A percentile compares a stretch with the other conserved stretches of the same genome.
phyloP scores from a whole-genome alignment of 2,888 invertebrate genomes.

The Dolomedes plantarius region DNA sequence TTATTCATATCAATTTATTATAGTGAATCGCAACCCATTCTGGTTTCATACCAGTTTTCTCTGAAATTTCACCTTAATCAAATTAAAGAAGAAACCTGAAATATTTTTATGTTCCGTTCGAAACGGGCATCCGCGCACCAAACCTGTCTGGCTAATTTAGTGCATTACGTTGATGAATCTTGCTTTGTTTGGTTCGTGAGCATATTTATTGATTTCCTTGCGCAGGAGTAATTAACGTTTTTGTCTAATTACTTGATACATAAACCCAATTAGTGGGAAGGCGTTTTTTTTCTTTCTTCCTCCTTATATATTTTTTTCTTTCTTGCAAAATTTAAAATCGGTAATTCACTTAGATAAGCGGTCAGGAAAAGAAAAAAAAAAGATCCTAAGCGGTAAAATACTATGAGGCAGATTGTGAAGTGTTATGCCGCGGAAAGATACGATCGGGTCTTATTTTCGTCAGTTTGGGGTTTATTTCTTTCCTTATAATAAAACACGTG shows the following conservation, averaged over 20 bases:
- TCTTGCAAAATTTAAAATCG: slow-evolving; percentile 2
- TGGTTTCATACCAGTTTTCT: too few relatives aligned
- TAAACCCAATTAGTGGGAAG: background rate
- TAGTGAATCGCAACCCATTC: too few relatives aligned
- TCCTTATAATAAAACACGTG: too few relatives aligned
- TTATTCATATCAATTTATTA: too few relatives aligned
- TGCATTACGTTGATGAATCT: background rate
- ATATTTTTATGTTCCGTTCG: too few relatives aligned
- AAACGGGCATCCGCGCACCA: background rate
- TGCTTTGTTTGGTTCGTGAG: background rate
- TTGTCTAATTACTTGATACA: slow-evolving; percentile 18
- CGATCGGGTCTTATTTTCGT: too few relatives aligned
- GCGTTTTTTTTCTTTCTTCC: background rate
- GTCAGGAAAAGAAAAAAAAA: background rate
- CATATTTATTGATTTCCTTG: background rate
- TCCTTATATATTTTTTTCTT: background rate
- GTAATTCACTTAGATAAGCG: background rate
- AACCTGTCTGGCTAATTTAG: background rate
- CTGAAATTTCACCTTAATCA: too few relatives aligned
- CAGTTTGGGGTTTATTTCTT: too few relatives aligned
- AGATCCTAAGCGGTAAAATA: background rate
- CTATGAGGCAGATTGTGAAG: too few relatives aligned
- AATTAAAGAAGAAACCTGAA: too few relatives aligned
- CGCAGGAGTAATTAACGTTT: background rate
- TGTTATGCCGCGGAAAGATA: too few relatives aligned